Percentiles rank a stretch among this genome's conserved stretches.
Conservation (phyloP, 2,888 invertebrate genomes). For the Parnassius smintheus region DNA sequence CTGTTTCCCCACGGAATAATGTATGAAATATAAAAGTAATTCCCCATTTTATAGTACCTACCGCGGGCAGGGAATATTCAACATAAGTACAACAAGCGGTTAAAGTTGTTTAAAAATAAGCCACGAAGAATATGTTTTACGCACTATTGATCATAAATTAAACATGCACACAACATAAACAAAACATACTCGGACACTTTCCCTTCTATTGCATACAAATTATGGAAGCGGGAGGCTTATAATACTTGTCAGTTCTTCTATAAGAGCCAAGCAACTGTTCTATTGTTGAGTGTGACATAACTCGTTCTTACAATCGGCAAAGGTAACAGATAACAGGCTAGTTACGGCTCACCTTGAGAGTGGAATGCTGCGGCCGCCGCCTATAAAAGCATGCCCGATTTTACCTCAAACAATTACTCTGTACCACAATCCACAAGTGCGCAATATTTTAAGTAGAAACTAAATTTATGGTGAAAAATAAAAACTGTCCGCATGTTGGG, state of each 20-base stretch:
- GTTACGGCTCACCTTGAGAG: constrained; percentile 64
- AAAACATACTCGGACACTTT: background rate
- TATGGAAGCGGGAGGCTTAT: constrained; percentile 6
- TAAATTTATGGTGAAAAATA: too few species aligned
- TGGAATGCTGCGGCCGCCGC: constrained; percentile 56
- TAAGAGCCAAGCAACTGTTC: constrained; percentile 20
- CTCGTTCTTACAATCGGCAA: constrained; percentile 47
- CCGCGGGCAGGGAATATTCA: too few species aligned
- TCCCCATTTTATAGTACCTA: too few species aligned
- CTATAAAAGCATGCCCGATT: constrained; percentile 12
- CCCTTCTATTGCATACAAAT: background rate
- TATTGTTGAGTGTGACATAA: constrained; percentile 54
- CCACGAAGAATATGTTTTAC: too few species aligned
- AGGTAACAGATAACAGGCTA: constrained; percentile 53
- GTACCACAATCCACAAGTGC: background rate
- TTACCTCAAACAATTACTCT: constrained; percentile 6
- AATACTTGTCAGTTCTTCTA: constrained; percentile 1
- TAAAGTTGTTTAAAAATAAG: too few species aligned
- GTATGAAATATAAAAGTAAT: too few species aligned
- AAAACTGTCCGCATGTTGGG: too few species aligned
- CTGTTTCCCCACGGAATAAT: too few species aligned
- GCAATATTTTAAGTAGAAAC: background rate
- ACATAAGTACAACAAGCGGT: too few species aligned
- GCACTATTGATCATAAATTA: too few species aligned
- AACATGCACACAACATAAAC: too few species aligned